A percentile compares a stretch with the other conserved stretches of the same genome.
phyloP scores from a whole-genome alignment of 2,113 vertebrate species.

The Archocentrus centrarchus region DNA sequence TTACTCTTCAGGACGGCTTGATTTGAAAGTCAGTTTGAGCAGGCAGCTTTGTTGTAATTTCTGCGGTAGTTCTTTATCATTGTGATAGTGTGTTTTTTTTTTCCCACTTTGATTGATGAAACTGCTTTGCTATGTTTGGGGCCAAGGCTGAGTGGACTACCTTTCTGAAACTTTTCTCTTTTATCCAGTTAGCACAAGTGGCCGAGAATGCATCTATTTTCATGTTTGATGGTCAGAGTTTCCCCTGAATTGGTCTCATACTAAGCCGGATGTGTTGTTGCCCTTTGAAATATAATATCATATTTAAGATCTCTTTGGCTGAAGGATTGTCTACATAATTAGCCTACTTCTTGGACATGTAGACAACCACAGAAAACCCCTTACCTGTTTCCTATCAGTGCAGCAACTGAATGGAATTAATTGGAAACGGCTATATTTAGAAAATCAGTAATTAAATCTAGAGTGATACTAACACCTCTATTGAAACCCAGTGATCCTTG shows the following conservation, averaged over 20 bases:
- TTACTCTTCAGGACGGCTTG: slow-evolving; percentile 31
- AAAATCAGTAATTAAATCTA: slow-evolving; percentile 36
- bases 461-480: slow-evolving; percentile 42
- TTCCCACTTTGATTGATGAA: slow-evolving; percentile 42
- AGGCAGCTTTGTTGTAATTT: slow-evolving; percentile 37
- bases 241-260: neutral
- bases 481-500: slow-evolving; percentile 37
- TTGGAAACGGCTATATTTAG: slow-evolving; percentile 46
- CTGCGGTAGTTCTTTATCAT: slow-evolving; percentile 46
- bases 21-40: slow-evolving; percentile 47
- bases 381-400: slow-evolving; percentile 15
- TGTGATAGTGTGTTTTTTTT: slow-evolving; percentile 19
- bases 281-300: neutral
- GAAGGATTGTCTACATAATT: neutral
- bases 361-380: neutral
- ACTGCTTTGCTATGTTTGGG: slow-evolving; percentile 27
- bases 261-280: slow-evolving; percentile 2
- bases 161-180: slow-evolving; percentile 39
- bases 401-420: slow-evolving; percentile 44
- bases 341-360: neutral
- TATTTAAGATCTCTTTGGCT: neutral
- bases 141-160: slow-evolving; percentile 34
- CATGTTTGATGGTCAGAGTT: slow-evolving; percentile 27
- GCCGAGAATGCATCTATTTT: slow-evolving; percentile 1
- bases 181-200: slow-evolving; percentile 40